Percentiles rank a stretch among this genome's conserved stretches.
Conservation (phyloP, 2,113 vertebrate species). For the Coptodon bakossiorum region DNA sequence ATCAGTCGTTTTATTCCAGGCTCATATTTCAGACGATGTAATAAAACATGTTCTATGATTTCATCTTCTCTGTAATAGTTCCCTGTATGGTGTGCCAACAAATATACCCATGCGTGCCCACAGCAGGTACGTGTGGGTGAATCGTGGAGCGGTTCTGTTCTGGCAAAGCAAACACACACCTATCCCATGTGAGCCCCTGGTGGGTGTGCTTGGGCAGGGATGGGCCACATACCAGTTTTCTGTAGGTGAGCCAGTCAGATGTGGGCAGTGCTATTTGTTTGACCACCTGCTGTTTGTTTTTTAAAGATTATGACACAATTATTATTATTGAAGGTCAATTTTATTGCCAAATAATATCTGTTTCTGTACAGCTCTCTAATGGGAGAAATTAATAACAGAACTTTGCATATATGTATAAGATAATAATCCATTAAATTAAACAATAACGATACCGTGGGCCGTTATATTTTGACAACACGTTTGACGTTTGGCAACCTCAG, state of each 20-base stretch:
- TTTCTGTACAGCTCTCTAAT: slow-evolving; percentile 78
- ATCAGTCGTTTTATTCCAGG: background rate
- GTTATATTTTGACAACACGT: background rate
- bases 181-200: background rate
- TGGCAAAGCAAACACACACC: background rate
- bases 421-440: background rate
- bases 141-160: background rate
- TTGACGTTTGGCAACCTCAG: background rate
- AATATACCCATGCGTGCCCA: background rate
- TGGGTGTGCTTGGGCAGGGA: background rate
- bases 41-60: background rate
- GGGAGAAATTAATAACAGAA: slow-evolving; percentile 91
- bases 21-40: background rate
- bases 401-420: slow-evolving; percentile 95
- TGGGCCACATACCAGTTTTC: background rate
- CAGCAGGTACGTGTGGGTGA: background rate
- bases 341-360: background rate
- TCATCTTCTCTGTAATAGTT: background rate
- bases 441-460: background rate
- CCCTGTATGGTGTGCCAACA: background rate
- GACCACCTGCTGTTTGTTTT: background rate
- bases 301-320: background rate
- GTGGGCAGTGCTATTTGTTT: background rate
- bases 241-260: background rate
- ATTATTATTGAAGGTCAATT: background rate